Percentiles rank a stretch among this genome's conserved stretches.
phyloP scores from a whole-genome alignment of 1,140 invertebrate species.

The Listronotus oregonensis region DNA sequence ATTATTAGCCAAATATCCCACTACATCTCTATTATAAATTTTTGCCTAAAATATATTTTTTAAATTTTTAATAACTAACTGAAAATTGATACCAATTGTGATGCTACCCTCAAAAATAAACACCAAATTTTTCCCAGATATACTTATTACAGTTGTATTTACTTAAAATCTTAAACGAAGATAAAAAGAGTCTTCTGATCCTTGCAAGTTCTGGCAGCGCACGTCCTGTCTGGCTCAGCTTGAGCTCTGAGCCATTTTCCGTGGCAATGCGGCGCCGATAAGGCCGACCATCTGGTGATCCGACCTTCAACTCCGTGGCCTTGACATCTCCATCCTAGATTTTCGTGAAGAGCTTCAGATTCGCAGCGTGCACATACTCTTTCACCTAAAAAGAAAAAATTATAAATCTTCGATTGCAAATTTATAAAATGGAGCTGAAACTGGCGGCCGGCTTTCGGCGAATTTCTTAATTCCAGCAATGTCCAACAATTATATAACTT shows the following conservation, averaged over 20 bases:
- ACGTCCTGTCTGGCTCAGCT: constrained; percentile 62
- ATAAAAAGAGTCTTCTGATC: constrained; percentile 65
- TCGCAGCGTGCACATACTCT: constrained; percentile 78
- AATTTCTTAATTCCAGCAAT: too few species aligned
- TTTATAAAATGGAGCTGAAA: not conserved
- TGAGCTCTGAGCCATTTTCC: constrained; percentile 80
- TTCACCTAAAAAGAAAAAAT: constrained; percentile 61
- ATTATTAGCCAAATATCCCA: too few species aligned
- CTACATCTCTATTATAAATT: too few species aligned
- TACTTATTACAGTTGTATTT: not conserved
- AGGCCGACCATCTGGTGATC: constrained; percentile 75
- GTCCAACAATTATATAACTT: too few species aligned
- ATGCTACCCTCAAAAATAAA: not conserved
- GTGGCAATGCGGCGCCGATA: constrained; percentile 78
- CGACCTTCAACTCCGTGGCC: constrained; percentile 75
- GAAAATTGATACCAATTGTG: too few species aligned
- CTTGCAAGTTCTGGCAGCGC: constrained; percentile 59
- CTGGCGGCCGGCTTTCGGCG: too few species aligned
- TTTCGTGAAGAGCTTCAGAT: constrained; percentile 72
- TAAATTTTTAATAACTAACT: too few species aligned
- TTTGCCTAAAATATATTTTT: too few species aligned
- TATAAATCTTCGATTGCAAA: not conserved
- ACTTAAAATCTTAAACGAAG: constrained; percentile 62
- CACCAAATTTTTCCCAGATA: not conserved
- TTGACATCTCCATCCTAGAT: constrained; percentile 75